Evolutionary conservation across 2,888 invertebrate species (phyloP).

Genomic region (Netelia melanura): DNA sequence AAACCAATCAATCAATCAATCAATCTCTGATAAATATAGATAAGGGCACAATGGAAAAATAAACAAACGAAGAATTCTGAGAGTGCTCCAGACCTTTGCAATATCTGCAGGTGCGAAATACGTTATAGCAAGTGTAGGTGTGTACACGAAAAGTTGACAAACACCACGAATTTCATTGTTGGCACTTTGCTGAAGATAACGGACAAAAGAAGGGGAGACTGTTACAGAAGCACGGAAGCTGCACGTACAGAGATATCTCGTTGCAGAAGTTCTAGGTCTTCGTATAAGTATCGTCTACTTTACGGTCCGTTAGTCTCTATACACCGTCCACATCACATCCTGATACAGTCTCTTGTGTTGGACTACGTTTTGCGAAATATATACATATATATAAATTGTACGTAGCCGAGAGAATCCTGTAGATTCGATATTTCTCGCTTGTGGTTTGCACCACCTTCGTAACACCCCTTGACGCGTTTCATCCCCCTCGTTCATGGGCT

Average conservation of each 20-base stretch:
- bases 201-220: slow-evolving; percentile 7
- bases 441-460: slow-evolving; percentile 36
- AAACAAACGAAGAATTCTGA: not conserved
- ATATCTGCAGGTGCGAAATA: slow-evolving; percentile 37
- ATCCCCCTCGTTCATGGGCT: slow-evolving; percentile 1
- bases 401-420: not conserved
- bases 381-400: not conserved
- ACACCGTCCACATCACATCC: not conserved
- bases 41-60: not conserved
- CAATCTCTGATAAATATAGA: not conserved
- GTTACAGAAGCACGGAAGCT: not conserved
- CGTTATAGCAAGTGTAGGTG: slow-evolving; percentile 26
- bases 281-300: slow-evolving; percentile 23
- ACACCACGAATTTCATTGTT: slow-evolving; percentile 44
- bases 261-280: slow-evolving; percentile 35
- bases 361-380: not conserved
- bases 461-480: slow-evolving; percentile 18
- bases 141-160: slow-evolving; percentile 36
- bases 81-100: slow-evolving; percentile 5
- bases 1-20: too few relatives aligned
- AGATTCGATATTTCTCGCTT: slow-evolving; percentile 18
- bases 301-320: not conserved
- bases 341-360: slow-evolving; percentile 4
- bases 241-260: slow-evolving; percentile 3
- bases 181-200: slow-evolving; percentile 49